phyloP scores from a whole-genome alignment of 2,113 vertebrate genomes.

The Hiodon tergisus region DNA sequence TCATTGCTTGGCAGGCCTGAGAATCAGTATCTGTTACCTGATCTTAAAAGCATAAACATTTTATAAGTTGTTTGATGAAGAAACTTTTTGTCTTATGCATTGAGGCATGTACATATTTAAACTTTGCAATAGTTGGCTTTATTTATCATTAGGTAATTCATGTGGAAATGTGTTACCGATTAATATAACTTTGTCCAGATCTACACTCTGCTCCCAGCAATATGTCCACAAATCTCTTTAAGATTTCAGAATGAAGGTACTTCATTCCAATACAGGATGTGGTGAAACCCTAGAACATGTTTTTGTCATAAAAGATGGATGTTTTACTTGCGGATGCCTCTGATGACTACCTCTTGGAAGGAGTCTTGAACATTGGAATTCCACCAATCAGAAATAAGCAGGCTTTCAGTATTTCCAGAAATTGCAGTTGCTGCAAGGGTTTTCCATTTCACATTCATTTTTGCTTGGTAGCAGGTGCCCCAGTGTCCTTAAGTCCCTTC shows the following conservation, averaged over 20 bases:
- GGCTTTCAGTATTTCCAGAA: background rate
- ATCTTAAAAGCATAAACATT: too few species aligned
- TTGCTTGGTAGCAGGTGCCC: background rate
- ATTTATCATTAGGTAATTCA: background rate
- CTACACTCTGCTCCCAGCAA: background rate
- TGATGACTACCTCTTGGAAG: background rate
- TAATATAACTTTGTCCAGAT: constrained; percentile 3
- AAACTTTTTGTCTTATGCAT: background rate
- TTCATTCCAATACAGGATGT: constrained; percentile 18
- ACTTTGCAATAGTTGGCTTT: background rate
- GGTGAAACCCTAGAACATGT: background rate
- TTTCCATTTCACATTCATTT: background rate
- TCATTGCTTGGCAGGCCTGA: too few species aligned
- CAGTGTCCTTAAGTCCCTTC: background rate
- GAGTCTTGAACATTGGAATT: background rate
- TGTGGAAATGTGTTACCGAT: constrained; percentile 1
- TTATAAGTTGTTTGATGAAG: too few species aligned
- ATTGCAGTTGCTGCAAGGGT: too few species aligned
- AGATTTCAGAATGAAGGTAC: background rate
- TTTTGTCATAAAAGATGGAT: constrained; percentile 6
- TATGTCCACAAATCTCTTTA: background rate
- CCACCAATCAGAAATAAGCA: constrained; percentile 6
- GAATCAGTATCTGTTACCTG: too few species aligned
- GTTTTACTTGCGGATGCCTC: background rate
- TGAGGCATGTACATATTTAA: background rate